These are phyloP conservation scores for Eupleurogrammus muticus DNA, from an alignment of 2,797 vertebrate genomes.

Conservation along the genomic window DNA sequence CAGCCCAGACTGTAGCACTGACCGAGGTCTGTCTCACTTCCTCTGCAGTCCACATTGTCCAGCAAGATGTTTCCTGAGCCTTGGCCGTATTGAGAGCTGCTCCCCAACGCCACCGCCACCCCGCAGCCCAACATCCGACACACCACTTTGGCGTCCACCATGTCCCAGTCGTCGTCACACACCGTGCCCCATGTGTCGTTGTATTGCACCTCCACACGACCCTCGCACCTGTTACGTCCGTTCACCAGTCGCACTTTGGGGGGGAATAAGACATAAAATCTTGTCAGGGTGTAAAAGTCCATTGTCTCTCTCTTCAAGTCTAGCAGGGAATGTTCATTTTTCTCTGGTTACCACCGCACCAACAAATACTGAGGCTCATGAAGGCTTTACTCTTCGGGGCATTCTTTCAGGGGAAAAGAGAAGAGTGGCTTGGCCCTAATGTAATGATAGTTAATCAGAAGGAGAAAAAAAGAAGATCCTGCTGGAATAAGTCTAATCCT, in stretches of 20 bases:
- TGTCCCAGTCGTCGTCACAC: conserved; percentile 97
- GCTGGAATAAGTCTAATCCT: conserved; percentile 53
- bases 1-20: conserved; percentile 92
- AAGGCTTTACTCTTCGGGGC: not conserved
- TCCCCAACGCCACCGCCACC: conserved; percentile 83
- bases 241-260: conserved; percentile 89
- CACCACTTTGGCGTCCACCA: conserved; percentile 94
- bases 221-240: conserved; percentile 89
- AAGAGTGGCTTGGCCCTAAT: conserved; percentile 10
- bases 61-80: conserved; percentile 90
- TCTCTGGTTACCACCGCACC: not conserved
- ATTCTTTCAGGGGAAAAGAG: conserved; percentile 24
- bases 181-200: conserved; percentile 93
- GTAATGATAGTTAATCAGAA: conserved; percentile 41
- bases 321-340: not conserved
- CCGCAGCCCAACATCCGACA: conserved; percentile 93
- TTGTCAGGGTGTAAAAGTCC: not conserved
- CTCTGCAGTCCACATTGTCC: conserved; percentile 95
- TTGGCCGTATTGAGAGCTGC: conserved; percentile 89
- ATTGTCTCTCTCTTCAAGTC: not conserved
- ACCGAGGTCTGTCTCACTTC: conserved; percentile 87
- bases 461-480: conserved; percentile 9
- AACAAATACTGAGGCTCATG: not conserved
- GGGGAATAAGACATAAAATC: conserved; percentile 49
- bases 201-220: conserved; percentile 91